phyloP scores from a whole-genome alignment of 2,888 invertebrate genomes.

The Xanthorhoe spadicearia region DNA sequence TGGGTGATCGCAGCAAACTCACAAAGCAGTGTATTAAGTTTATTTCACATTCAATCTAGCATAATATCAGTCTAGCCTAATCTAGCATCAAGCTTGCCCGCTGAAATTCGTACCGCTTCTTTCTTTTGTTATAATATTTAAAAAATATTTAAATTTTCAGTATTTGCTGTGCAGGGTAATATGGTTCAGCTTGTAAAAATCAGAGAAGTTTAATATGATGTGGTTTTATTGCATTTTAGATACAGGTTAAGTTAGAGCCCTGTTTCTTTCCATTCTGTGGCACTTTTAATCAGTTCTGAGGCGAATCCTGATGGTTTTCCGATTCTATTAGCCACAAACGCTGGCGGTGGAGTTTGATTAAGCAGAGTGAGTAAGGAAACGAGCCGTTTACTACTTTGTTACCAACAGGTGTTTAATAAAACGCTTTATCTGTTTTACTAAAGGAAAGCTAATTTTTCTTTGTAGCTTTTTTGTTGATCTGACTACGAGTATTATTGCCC shows the following conservation, averaged over 20 bases:
- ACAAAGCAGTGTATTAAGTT: constrained; percentile 19
- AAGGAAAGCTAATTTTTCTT: no score
- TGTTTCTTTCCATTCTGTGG: constrained; percentile 7
- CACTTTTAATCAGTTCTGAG: constrained; percentile 63
- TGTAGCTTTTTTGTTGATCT: no score
- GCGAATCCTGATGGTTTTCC: constrained; percentile 76
- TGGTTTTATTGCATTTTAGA: no score
- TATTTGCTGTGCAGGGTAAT: no score
- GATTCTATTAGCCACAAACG: constrained; percentile 75
- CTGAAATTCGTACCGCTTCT: no score
- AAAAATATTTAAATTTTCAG: no score
- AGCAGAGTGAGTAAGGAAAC: constrained; percentile 63
- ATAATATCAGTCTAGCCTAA: no score
- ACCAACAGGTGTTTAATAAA: constrained; percentile 1
- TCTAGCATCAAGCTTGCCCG: no score
- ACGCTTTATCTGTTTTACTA: neutral
- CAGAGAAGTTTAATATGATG: no score
- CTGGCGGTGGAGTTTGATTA: constrained; percentile 62
- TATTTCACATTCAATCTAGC: neutral
- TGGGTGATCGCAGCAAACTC: constrained; percentile 28
- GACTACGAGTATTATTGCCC: no score
- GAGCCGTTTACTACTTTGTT: constrained; percentile 54
- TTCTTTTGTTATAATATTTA: no score
- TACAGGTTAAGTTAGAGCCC: neutral
- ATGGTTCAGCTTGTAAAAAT: no score